These are phyloP conservation scores for Aspidiotus rigidus DNA, from an alignment of 2,888 invertebrate genomes.

Conservation along the genomic window DNA sequence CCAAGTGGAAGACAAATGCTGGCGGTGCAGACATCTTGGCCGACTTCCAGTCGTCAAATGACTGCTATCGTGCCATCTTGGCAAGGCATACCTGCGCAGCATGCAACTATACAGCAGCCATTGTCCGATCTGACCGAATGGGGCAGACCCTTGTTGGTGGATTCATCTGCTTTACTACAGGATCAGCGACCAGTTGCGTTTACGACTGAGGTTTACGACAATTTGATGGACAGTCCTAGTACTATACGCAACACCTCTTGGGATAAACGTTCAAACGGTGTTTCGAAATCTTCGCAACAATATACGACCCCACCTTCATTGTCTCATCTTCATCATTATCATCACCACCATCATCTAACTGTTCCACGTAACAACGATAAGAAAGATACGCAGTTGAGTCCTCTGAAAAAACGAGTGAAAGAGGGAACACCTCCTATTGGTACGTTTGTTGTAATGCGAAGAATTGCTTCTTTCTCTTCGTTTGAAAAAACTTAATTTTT, in stretches of 20 bases:
- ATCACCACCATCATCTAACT: conserved; percentile 51
- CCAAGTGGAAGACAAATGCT: conserved; percentile 73
- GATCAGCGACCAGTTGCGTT: conserved; percentile 51
- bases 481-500: background rate
- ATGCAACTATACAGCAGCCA: conserved; percentile 54
- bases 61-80: conserved; percentile 69
- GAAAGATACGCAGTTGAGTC: conserved; percentile 84
- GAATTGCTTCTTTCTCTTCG: background rate
- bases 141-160: conserved; percentile 66
- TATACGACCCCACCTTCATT: conserved; percentile 22
- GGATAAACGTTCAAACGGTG: conserved; percentile 37
- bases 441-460: conserved; percentile 28
- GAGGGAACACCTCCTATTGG: conserved; percentile 78
- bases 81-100: conserved; percentile 62
- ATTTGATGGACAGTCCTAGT: conserved; percentile 39
- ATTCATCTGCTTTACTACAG: conserved; percentile 60
- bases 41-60: conserved; percentile 60
- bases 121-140: conserved; percentile 54
- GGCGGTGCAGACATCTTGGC: conserved; percentile 48
- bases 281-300: conserved; percentile 35
- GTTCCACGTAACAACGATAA: conserved; percentile 48
- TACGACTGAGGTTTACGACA: conserved; percentile 40
- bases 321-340: conserved; percentile 42
- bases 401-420: conserved; percentile 93
- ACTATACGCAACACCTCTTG: conserved; percentile 37